These are phyloP conservation scores for Acropternis orthonyx DNA, from an alignment of 2,797 vertebrate species.

Conservation along the genomic window DNA sequence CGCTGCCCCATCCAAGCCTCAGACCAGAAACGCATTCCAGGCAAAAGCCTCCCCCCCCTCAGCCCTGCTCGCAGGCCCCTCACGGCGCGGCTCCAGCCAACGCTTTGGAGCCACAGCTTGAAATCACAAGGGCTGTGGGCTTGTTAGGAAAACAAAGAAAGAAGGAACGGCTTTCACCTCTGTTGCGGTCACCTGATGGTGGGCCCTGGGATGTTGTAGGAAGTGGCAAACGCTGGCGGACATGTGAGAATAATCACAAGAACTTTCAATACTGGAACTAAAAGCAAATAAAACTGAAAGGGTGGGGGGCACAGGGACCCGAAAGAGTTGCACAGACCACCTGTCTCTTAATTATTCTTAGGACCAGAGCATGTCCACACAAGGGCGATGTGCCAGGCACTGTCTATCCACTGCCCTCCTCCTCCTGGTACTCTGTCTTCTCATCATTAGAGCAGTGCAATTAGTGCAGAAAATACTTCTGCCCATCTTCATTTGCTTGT, in stretches of 20 bases:
- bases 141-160: neutral
- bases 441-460: neutral
- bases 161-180: neutral
- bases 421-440: neutral
- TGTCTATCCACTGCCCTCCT: neutral
- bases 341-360: neutral
- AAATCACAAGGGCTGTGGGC: neutral
- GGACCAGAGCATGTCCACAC: neutral
- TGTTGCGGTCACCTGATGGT: neutral
- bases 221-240: neutral
- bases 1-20: rapidly evolving
- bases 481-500: neutral
- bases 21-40: rapidly evolving
- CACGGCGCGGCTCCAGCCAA: neutral
- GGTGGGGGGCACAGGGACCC: neutral
- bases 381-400: rapidly evolving
- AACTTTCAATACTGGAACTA: neutral
- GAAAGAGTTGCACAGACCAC: neutral
- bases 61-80: rapidly evolving
- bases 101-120: neutral
- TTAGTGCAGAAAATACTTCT: neutral
- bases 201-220: neutral
- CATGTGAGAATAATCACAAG: neutral
- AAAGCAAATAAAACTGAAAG: neutral
- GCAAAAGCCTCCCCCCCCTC: no score